Conservation (phyloP, 2,797 vertebrate genomes). For the Eulemur mongoz region DNA sequence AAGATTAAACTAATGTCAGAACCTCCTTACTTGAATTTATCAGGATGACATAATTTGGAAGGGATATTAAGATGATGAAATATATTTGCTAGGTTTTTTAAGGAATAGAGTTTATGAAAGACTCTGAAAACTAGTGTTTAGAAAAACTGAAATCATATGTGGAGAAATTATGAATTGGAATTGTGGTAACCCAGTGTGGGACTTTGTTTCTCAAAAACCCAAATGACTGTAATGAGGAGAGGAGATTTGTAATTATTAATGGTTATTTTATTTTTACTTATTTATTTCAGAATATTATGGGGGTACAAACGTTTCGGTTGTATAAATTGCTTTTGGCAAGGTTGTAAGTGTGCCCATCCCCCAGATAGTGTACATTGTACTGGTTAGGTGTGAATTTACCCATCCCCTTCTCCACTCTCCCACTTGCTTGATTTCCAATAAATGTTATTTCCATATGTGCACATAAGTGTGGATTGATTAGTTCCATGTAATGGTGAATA, state of each 20-base stretch:
- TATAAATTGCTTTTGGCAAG: no score
- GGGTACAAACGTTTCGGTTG: no score
- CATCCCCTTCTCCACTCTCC: no score
- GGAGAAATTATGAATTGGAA: neutral
- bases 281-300: no score
- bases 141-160: neutral
- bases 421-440: no score
- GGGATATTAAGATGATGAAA: neutral
- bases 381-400: no score
- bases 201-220: conserved; percentile 22
- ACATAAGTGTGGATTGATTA: no score
- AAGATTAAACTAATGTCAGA: neutral
- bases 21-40: neutral
- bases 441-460: no score
- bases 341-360: no score
- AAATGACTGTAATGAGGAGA: neutral
- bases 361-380: no score
- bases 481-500: no score
- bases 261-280: no score
- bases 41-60: conserved; percentile 6
- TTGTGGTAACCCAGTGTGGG: neutral
- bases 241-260: neutral
- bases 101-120: neutral
- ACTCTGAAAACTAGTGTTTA: neutral
- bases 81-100: neutral